These are phyloP conservation scores for Diceros bicornis DNA, from an alignment of 2,797 vertebrate genomes.

Conservation along the genomic window DNA sequence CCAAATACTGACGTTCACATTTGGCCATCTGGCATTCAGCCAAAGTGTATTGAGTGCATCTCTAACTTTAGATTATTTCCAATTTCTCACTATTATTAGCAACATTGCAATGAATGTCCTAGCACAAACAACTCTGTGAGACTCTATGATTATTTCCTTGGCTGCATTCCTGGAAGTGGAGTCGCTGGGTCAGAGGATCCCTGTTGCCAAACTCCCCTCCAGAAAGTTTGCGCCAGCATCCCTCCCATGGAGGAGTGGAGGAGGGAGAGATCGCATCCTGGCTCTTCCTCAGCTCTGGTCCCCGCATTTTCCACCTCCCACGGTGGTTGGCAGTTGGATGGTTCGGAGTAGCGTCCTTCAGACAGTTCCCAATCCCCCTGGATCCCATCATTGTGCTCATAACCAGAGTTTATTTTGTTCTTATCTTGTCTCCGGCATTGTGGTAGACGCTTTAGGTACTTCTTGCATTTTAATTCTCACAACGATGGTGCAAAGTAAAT, in stretches of 20 bases:
- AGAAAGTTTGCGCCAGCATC: background rate
- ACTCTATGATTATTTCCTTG: slow-evolving; percentile 57
- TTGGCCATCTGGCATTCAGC: slow-evolving; percentile 41
- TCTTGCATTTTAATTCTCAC: background rate
- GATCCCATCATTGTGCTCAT: background rate
- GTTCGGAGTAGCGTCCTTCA: background rate
- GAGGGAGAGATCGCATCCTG: background rate
- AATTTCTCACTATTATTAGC: slow-evolving; percentile 71
- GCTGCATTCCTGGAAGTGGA: slow-evolving; percentile 70
- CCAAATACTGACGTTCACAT: background rate
- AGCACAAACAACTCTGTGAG: slow-evolving; percentile 41
- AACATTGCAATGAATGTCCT: slow-evolving; percentile 19
- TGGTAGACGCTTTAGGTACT: background rate
- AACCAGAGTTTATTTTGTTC: background rate
- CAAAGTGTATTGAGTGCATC: background rate
- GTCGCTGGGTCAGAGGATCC: slow-evolving; percentile 4
- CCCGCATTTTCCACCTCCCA: no score
- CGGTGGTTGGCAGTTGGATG: background rate
- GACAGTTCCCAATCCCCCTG: background rate
- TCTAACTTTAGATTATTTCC: slow-evolving; percentile 66
- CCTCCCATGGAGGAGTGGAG: background rate
- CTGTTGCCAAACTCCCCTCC: background rate
- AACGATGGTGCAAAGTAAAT: background rate
- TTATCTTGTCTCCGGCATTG: background rate
- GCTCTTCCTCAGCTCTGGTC: background rate